Evolutionary conservation across 2,113 vertebrate genomes (phyloP), one percentile per base, ranked within the genome.

Genomic region (Turdus rufiventris): DNA sequence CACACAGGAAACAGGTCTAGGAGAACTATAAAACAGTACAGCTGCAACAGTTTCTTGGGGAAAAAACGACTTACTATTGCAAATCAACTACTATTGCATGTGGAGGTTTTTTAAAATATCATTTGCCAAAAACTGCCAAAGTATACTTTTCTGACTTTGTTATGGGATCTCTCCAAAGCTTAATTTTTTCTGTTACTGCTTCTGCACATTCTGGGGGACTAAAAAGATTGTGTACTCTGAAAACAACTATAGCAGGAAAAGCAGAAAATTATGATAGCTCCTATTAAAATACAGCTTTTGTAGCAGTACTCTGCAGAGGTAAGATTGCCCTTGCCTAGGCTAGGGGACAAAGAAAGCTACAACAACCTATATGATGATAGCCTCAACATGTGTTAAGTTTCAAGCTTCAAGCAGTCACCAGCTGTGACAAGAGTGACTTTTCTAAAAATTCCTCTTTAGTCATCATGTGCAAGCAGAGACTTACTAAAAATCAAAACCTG

Each of bases 381-480:
- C 74, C 71, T 85, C 76, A 23, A 79, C n/a, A 72, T 1, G 19
- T 20, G 3, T 67, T 65, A 65, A 75, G 57, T 91, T 93, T 91
- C 88, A 91, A 79, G 70, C 81, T 91, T 88, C 62, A 53, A 85
- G 93, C 40, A 61, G 62, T 61, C 76, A 72, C 62, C 12, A 8
- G 71, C 85, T 96, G 85, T 18, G 51, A 83, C 71, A 79, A 68
- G 74, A 93, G 51, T 89, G 77, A 95, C 84, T 96, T 89, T 87
- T 54, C 77, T 53, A 57, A 89, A 87, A 89, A 89, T 95, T 94
- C 93, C 89, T 93, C 91, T 89, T 94, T 94, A 93, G 93, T 91
- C 86, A 92, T 92, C 86, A 91, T 16, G 5, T 31, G 53, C 84
- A 85, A 74, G 34, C 28, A 72, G 36, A 85, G 33, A 65, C 57